phyloP scores from a whole-genome alignment of 1,140 invertebrate species.

The Eulimnadia texana region DNA sequence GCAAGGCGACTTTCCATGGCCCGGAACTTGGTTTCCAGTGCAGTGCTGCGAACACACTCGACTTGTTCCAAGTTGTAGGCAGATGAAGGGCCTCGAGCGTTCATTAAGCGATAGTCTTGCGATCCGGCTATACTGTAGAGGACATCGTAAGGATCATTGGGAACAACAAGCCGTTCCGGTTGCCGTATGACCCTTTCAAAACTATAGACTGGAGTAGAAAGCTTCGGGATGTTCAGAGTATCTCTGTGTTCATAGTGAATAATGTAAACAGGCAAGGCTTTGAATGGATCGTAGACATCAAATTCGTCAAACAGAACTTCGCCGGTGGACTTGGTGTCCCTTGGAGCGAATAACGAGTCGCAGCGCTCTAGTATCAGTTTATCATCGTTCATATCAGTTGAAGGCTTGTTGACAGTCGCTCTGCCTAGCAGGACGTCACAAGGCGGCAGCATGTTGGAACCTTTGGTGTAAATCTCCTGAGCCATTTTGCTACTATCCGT shows the following conservation, averaged over 20 bases:
- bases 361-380: neutral
- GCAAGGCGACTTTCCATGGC: neutral
- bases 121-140: constrained; percentile 4
- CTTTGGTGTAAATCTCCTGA: constrained; percentile 14
- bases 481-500: constrained; percentile 15
- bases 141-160: neutral
- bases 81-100: too few species aligned
- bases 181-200: neutral
- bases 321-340: constrained; percentile 1
- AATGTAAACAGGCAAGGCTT: constrained; percentile 4
- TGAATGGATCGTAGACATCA: constrained; percentile 4
- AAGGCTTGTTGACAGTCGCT: neutral
- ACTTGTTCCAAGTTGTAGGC: constrained; percentile 7
- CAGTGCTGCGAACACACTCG: neutral
- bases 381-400: constrained; percentile 3
- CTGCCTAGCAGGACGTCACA: constrained; percentile 13
- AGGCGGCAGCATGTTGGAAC: constrained; percentile 10
- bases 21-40: neutral
- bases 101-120: neutral
- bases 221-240: neutral
- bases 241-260: neutral
- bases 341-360: constrained; percentile 9
- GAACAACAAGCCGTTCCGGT: neutral
- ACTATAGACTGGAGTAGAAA: neutral
- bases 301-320: constrained; percentile 13